Conservation (phyloP, 1,140 invertebrate species). For the Drosophila parabipectinata region DNA sequence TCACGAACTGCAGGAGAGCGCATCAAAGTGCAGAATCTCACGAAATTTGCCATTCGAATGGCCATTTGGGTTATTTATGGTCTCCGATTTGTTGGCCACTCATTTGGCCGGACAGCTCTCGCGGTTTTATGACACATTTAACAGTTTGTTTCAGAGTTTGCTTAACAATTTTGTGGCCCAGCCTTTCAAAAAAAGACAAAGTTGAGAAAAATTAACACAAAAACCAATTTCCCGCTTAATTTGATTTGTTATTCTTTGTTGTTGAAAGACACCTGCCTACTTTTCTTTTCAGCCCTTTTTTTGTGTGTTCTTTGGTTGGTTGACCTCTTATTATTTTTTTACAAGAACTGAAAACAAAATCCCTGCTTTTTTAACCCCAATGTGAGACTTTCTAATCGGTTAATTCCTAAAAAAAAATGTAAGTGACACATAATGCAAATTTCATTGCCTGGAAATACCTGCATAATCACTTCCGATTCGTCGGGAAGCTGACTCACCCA, state of each 20-base stretch:
- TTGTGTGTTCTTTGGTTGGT: not conserved
- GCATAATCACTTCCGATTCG: constrained; percentile 56
- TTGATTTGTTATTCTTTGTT: constrained; percentile 49
- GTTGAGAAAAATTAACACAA: constrained; percentile 8
- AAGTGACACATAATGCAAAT: constrained; percentile 55
- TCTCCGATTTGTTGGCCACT: constrained; percentile 71
- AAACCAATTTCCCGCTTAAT: constrained; percentile 73
- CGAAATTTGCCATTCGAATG: constrained; percentile 77
- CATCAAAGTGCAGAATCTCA: constrained; percentile 80
- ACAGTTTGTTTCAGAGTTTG: constrained; percentile 39
- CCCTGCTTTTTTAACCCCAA: not conserved
- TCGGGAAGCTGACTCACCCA: constrained; percentile 63
- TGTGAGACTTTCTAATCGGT: not conserved
- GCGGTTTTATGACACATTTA: constrained; percentile 76
- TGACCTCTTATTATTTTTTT: constrained; percentile 9
- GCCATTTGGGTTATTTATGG: constrained; percentile 78
- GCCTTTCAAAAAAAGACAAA: constrained; percentile 25
- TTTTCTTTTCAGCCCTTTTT: constrained; percentile 9
- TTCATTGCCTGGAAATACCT: constrained; percentile 20
- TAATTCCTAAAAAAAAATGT: constrained; percentile 2
- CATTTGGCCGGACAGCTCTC: constrained; percentile 59
- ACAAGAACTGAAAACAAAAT: too few species aligned
- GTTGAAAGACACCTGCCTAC: constrained; percentile 11
- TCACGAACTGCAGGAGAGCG: constrained; percentile 66
- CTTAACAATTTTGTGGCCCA: constrained; percentile 21